These are phyloP conservation scores for Chunga burmeisteri DNA, from an alignment of 2,113 vertebrate species.

Conservation along the genomic window DNA sequence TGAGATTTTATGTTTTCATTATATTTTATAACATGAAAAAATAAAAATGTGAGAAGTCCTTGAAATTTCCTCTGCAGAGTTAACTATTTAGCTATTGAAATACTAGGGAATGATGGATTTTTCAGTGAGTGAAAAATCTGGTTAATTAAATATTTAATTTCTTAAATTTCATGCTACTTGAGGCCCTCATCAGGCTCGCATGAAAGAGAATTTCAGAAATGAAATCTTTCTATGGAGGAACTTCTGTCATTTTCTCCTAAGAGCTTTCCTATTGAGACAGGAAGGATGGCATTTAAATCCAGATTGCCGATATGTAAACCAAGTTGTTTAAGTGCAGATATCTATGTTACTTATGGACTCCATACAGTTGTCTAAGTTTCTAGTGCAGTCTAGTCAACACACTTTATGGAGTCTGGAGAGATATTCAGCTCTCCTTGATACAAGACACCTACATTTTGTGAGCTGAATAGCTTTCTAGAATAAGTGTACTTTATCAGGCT, in stretches of 20 bases:
- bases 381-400: neutral
- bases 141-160: neutral
- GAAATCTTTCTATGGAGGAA: neutral
- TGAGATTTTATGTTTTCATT: neutral
- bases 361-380: neutral
- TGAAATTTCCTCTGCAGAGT: neutral
- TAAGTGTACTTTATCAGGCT: neutral
- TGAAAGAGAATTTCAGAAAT: neutral
- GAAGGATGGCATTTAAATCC: neutral
- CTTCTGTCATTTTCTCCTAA: neutral
- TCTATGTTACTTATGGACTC: neutral
- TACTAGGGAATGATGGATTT: neutral
- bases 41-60: neutral
- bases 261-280: neutral
- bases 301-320: neutral
- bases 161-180: neutral
- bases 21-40: neutral
- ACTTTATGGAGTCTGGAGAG: neutral
- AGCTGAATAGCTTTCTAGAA: neutral
- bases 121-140: neutral
- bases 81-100: neutral
- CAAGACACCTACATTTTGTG: neutral
- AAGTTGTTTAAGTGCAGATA: neutral
- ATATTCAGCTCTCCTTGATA: neutral
- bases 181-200: neutral